Evolutionary conservation across 1,140 invertebrate genomes (phyloP), one percentile per base, ranked within the genome.

Genomic region (Drosophila ogumai): DNA sequence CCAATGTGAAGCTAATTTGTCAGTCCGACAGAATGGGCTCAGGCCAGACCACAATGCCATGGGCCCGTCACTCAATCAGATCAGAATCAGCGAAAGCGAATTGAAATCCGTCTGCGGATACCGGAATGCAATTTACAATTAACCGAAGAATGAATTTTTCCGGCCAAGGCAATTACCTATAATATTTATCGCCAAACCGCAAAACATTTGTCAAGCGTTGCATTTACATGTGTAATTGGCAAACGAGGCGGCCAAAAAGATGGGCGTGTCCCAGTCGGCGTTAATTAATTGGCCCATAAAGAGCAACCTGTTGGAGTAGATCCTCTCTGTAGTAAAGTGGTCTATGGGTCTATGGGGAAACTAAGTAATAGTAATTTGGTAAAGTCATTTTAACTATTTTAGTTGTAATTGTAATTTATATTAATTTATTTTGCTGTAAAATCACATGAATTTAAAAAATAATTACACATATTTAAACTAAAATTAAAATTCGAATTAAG

Each of bases 1-100:
- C 65, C 75, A 50, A 84, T 81, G 80, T 50, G 73, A 88, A 87
- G 85, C 84, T 87, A 87, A 87, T 87, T 87, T 87, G 84, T 87
- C 84, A 87, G 75, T 46, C 75, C 71, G 66, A 59, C 74, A 50
- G 50, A 44, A 22, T 34, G 54, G 43, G 32, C 22, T 32, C 32
- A 47, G 19, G 22, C 52, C 25, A 59, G 52, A 60, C 58, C 61
- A 56, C 63, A 77, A 78, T 52, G 63, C 80, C 80, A 60, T 59
- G 64, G 52, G 58, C 60, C 75, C 52, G 76, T 87, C 82, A 88
- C 74, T 88, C 82, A 87, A 82, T 76, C 65, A 66, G 75, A 82
- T 79, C 34, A n/a, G 52, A 55, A 38, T 55, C 52, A 64, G 57
- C 44, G 47, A 81, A 81, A 64, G 58, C 63, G 71, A 85, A 82